These are phyloP conservation scores for Oriolus oriolus DNA, from an alignment of 2,113 vertebrate species.

Conservation along the genomic window DNA sequence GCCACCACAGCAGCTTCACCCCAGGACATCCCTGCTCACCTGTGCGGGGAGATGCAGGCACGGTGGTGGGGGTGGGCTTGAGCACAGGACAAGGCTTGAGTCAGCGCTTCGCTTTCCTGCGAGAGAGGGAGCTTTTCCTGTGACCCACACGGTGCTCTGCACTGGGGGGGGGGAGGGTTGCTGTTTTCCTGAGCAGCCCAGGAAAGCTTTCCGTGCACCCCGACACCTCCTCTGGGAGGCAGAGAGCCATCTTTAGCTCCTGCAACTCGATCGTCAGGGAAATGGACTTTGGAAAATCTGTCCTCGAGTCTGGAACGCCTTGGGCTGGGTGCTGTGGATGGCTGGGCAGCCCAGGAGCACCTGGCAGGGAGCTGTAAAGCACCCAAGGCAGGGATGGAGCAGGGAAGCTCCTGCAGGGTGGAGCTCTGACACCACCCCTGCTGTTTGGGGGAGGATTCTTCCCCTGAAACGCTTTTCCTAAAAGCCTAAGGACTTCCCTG, in stretches of 20 bases:
- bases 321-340: background rate
- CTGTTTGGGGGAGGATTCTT: background rate
- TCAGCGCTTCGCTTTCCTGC: background rate
- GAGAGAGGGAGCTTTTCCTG: background rate
- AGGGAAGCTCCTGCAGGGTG: background rate
- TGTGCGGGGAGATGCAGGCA: accelerated
- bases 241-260: background rate
- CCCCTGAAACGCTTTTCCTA: background rate
- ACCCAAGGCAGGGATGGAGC: background rate
- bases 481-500: background rate
- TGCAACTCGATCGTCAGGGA: background rate
- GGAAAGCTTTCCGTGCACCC: background rate
- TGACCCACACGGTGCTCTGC: background rate
- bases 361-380: background rate
- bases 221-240: background rate
- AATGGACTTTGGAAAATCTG: background rate
- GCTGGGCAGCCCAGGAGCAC: background rate
- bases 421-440: background rate
- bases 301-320: background rate
- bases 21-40: background rate
- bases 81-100: background rate
- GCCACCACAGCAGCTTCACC: background rate
- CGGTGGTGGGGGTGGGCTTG: background rate
- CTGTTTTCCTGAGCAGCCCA: background rate
- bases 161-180: background rate